Evolutionary conservation across 2,888 invertebrate species (phyloP).

Genomic region (Morpho deidamia): DNA sequence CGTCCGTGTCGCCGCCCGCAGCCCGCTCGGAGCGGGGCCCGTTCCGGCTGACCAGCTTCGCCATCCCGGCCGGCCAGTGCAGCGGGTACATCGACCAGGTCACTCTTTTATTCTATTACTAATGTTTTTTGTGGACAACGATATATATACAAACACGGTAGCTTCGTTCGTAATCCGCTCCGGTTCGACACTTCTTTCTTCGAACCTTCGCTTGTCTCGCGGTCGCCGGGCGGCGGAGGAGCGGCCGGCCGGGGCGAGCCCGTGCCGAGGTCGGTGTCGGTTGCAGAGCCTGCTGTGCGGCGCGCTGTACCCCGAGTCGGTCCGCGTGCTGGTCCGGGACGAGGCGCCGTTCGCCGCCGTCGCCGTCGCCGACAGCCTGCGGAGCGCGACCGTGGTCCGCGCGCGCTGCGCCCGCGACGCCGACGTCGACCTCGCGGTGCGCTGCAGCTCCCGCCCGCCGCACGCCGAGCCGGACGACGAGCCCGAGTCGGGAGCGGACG

Average conservation of each 20-base stretch:
- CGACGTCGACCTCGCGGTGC: conserved; percentile 10
- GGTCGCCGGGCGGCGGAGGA: neutral
- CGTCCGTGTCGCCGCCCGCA: neutral
- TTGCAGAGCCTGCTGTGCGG: conserved; percentile 14
- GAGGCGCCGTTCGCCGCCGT: conserved; percentile 12
- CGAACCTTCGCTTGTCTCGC: neutral
- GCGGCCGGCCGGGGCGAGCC: neutral
- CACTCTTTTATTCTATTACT: neutral
- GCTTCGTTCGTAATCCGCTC: too few relatives aligned
- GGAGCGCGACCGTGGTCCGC: conserved; percentile 11
- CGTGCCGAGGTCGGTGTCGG: conserved; percentile 19
- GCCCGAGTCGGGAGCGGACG: conserved; percentile 34
- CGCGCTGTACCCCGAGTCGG: conserved; percentile 8
- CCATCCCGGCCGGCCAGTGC: conserved; percentile 19
- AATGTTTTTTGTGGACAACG: too few relatives aligned
- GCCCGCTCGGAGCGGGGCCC: neutral
- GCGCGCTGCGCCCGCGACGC: conserved; percentile 12
- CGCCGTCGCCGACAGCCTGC: conserved; percentile 12
- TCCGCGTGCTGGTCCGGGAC: conserved; percentile 19
- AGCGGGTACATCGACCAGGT: conserved; percentile 20
- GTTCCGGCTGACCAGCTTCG: neutral
- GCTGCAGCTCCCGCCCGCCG: neutral
- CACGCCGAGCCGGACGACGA: conserved; percentile 34
- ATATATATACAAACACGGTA: too few relatives aligned
- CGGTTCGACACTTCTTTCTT: too few relatives aligned